phyloP scores from a whole-genome alignment of 2,888 invertebrate genomes.

The Cepaea hortensis region DNA sequence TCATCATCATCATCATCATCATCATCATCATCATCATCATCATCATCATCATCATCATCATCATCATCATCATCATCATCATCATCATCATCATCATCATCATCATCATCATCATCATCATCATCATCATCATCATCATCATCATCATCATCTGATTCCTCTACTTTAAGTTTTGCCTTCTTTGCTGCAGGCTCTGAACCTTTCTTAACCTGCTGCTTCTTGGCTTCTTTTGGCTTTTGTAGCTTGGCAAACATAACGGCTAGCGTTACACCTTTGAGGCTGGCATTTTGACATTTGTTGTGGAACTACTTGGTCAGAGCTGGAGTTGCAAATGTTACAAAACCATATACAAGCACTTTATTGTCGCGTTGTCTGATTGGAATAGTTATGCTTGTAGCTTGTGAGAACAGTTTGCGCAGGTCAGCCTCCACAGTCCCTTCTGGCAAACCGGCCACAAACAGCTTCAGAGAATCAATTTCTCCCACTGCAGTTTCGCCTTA shows the following conservation, averaged over 20 bases:
- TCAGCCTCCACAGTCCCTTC: conserved; percentile 47
- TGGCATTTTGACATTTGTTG: conserved; percentile 42
- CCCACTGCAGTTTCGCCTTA: conserved; percentile 18
- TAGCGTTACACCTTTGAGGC: conserved; percentile 36
- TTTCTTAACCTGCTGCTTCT: conserved; percentile 10
- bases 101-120: background rate
- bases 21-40: too few relatives aligned
- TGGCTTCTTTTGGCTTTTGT: background rate
- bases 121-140: conserved; percentile 44
- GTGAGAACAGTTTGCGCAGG: conserved; percentile 52
- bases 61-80: conserved; percentile 29
- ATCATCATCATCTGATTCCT: conserved; percentile 1
- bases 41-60: conserved; percentile 17
- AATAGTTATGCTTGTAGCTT: conserved; percentile 46
- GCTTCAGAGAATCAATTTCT: conserved; percentile 50
- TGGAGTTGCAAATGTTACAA: conserved; percentile 44
- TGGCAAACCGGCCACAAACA: conserved; percentile 54
- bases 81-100: conserved; percentile 12
- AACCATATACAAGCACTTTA: conserved; percentile 51
- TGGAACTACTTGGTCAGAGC: conserved; percentile 48
- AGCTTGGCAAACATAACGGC: conserved; percentile 51
- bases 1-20: conserved; percentile 4
- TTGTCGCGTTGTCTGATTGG: conserved; percentile 49
- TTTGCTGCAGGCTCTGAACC: conserved; percentile 8
- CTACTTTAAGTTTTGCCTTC: conserved; percentile 17